Evolutionary conservation across 1,140 invertebrate genomes (phyloP).

Genomic region (Frieseomelitta varia): DNA sequence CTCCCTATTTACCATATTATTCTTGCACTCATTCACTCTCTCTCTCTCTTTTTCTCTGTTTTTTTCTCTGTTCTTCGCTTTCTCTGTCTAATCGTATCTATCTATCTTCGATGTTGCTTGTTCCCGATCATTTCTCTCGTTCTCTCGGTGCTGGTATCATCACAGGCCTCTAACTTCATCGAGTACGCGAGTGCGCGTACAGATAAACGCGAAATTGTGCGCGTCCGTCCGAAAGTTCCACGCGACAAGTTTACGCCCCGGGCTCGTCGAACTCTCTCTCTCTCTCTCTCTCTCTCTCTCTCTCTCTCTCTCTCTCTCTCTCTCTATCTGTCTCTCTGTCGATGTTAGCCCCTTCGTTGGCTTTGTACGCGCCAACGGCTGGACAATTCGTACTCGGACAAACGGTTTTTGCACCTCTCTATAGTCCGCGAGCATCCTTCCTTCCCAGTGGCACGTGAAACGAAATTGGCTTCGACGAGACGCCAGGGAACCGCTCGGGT

Average conservation of each 20-base stretch:
- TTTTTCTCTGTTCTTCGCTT: not conserved
- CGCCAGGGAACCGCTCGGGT: not conserved
- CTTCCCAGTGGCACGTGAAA: not conserved
- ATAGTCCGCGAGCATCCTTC: not conserved
- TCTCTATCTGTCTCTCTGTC: not conserved
- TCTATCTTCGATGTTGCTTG: no score
- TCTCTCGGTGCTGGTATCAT: not conserved
- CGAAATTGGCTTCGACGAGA: constrained; percentile 3
- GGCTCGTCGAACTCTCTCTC: constrained; percentile 8
- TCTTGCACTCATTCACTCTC: no score
- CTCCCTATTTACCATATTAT: constrained; percentile 15
- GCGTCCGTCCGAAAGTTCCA: constrained; percentile 48
- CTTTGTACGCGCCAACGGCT: not conserved
- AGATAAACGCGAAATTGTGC: constrained; percentile 62
- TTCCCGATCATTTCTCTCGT: not conserved
- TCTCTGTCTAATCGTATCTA: not conserved
- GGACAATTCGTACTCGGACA: constrained; percentile 3
- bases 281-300: no score
- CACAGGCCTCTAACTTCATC: constrained; percentile 7
- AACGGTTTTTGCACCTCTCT: not conserved
- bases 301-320: no score
- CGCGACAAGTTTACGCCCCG: constrained; percentile 36
- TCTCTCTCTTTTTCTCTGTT: not conserved
- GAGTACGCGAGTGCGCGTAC: constrained; percentile 30
- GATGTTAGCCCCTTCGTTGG: constrained; percentile 2